Percentiles rank a stretch among this genome's conserved stretches.
Evolutionary conservation across 2,888 invertebrate genomes (phyloP).

Genomic region (Meta bourneti): DNA sequence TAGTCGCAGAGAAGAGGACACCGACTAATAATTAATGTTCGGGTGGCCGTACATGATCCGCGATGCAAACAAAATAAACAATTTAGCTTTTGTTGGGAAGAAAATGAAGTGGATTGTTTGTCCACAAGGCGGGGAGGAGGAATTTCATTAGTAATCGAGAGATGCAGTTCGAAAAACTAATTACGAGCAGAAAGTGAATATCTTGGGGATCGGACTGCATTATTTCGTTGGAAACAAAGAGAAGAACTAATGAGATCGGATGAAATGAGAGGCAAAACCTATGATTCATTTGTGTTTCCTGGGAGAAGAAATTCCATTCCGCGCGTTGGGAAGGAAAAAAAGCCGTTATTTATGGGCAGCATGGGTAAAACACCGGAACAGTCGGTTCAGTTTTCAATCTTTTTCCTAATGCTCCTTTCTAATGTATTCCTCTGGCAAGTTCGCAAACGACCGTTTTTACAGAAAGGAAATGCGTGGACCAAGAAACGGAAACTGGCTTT

Average conservation of each 20-base stretch:
- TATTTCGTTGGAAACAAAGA: constrained; percentile 26
- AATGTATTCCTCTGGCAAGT: not conserved
- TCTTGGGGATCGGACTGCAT: constrained; percentile 17
- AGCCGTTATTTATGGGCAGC: not conserved
- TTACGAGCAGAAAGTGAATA: constrained; percentile 54
- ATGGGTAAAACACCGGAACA: not conserved
- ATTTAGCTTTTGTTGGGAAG: constrained; percentile 59
- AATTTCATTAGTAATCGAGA: constrained; percentile 63
- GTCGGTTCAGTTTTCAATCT: not conserved
- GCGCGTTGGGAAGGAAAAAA: not conserved
- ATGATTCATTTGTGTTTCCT: constrained; percentile 1
- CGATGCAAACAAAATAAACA: constrained; percentile 56
- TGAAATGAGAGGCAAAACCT: not conserved
- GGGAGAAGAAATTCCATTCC: not conserved
- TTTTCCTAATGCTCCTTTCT: not conserved
- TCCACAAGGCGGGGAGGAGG: constrained; percentile 1
- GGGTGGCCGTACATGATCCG: not conserved
- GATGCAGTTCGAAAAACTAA: constrained; percentile 62
- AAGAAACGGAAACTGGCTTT: not conserved
- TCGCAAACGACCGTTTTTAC: too few relatives aligned
- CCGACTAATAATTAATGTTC: constrained; percentile 62
- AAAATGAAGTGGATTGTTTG: constrained; percentile 46
- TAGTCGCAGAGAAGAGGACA: not conserved
- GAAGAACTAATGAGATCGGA: constrained; percentile 38
- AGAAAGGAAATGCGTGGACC: not conserved